These are phyloP conservation scores for Oasisia sp. DNA, from an alignment of 2,888 invertebrate species.

Conservation along the genomic window DNA sequence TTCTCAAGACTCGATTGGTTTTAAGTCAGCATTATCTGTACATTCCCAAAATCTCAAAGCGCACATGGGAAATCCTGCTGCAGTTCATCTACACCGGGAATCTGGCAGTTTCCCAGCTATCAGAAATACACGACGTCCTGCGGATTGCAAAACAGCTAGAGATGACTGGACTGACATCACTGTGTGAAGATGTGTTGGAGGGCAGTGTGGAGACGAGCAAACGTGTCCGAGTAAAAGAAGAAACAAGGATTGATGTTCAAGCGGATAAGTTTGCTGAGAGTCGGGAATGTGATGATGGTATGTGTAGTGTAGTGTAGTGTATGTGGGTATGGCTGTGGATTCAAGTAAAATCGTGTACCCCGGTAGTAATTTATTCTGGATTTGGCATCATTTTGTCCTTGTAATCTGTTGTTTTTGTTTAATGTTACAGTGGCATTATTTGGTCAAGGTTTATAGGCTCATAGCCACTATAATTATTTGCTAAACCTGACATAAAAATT, in stretches of 20 bases:
- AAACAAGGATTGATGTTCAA: background rate
- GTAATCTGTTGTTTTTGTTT: background rate
- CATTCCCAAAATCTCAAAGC: background rate
- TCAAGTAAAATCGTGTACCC: background rate
- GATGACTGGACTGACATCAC: background rate
- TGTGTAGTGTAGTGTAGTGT: background rate
- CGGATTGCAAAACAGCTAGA: background rate
- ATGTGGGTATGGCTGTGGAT: too few relatives aligned
- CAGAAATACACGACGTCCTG: background rate
- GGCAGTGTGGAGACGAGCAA: background rate
- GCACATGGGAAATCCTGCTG: background rate
- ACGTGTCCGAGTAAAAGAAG: background rate
- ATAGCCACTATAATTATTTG: too few relatives aligned
- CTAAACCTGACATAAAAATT: too few relatives aligned
- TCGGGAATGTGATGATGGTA: background rate
- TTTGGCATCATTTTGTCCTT: background rate
- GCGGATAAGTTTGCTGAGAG: background rate
- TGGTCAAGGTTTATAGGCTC: too few relatives aligned
- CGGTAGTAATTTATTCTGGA: background rate
- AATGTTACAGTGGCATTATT: too few relatives aligned
- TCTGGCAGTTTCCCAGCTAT: background rate
- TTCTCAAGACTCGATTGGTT: background rate
- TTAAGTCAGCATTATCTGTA: background rate
- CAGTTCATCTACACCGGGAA: slow-evolving; percentile 10
- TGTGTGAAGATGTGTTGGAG: background rate